Evolutionary conservation across 1,140 invertebrate species (phyloP).

Genomic region (Drosophila melanogaster): Release_6_plus_ISO1_MT NT_033779.5:18156501-18157000

Average conservation of each 20-base stretch:
- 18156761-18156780: constrained; percentile 42
- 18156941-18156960: constrained; percentile 65
- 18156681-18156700: constrained; percentile 72
- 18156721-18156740: constrained; percentile 62
- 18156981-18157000: constrained; percentile 61
- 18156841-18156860: constrained; percentile 37
- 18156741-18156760: constrained; percentile 68
- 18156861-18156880: constrained; percentile 80
- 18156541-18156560: constrained; percentile 42
- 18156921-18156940: constrained; percentile 70
- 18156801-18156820: constrained; percentile 26
- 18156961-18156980: constrained; percentile 79
- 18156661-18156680: constrained; percentile 57
- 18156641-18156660: constrained; percentile 31
- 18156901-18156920: constrained; percentile 80
- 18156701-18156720: constrained; percentile 74
- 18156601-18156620: not conserved
- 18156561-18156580: constrained; percentile 37
- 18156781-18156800: constrained; percentile 77
- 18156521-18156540: constrained; percentile 63
- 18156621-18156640: constrained; percentile 56
- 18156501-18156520: constrained; percentile 54
- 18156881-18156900: constrained; percentile 75
- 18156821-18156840: not conserved
- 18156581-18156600: too few relatives aligned